phyloP scores from a whole-genome alignment of 2,888 invertebrate species.

The Pseudococcus jackbeardsleyi region DNA sequence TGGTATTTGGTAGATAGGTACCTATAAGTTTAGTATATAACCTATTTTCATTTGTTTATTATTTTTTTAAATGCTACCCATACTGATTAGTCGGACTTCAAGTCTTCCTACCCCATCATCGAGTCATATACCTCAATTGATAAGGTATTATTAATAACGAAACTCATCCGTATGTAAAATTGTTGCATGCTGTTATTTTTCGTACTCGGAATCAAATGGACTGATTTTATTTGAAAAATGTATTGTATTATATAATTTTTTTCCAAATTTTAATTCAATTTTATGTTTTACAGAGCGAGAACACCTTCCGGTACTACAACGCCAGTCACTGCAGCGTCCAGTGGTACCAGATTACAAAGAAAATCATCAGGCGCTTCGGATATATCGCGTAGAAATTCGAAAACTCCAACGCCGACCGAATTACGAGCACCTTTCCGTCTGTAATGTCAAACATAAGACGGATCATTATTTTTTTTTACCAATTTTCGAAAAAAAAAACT shows the following conservation, averaged over 20 bases:
- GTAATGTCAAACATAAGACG: conserved; percentile 67
- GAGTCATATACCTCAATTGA: conserved; percentile 70
- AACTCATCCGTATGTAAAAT: neutral
- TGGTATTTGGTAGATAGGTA: neutral
- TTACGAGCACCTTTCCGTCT: conserved; percentile 71
- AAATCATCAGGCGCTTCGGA: conserved; percentile 81
- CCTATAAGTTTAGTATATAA: neutral
- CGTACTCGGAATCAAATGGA: too few relatives aligned
- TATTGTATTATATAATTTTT: too few relatives aligned
- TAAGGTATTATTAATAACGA: conserved; percentile 68
- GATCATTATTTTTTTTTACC: conserved; percentile 1
- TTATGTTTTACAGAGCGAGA: conserved; percentile 74
- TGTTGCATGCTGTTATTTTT: too few relatives aligned
- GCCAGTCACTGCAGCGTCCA: conserved; percentile 71
- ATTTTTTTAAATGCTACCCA: conserved; percentile 62
- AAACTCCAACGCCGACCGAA: conserved; percentile 70
- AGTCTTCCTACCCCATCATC: conserved; percentile 72
- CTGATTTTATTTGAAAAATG: too few relatives aligned
- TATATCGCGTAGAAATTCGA: conserved; percentile 70
- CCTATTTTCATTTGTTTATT: neutral
- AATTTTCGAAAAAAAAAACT: conserved; percentile 26
- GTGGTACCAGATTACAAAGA: conserved; percentile 70
- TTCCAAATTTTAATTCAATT: too few relatives aligned
- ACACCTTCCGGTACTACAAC: conserved; percentile 83
- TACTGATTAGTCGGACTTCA: conserved; percentile 73